phyloP scores from a whole-genome alignment of 2,888 invertebrate genomes.

The Poecilobothrus nobilitatus region DNA sequence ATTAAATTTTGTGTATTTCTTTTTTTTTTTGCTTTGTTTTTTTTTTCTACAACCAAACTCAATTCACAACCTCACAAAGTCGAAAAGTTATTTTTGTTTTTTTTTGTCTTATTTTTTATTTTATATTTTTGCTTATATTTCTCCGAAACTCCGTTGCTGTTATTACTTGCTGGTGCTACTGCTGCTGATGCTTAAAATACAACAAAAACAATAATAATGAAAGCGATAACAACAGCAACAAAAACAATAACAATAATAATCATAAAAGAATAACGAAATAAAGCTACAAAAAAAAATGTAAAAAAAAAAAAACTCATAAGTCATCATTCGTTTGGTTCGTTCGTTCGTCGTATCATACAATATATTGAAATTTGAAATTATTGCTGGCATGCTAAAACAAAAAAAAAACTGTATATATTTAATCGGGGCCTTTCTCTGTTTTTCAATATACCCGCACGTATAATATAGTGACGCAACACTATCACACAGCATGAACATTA shows the following conservation, averaged over 20 bases:
- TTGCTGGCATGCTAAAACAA: background rate
- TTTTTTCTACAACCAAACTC: background rate
- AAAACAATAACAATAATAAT: too few relatives aligned
- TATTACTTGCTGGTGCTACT: too few relatives aligned
- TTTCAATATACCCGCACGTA: constrained; percentile 4
- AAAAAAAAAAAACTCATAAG: background rate
- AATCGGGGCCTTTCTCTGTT: background rate
- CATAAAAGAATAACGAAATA: too few relatives aligned
- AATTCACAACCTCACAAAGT: background rate
- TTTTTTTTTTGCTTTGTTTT: background rate
- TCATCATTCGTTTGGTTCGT: constrained; percentile 2
- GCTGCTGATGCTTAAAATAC: background rate
- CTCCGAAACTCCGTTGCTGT: background rate
- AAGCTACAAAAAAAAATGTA: too few relatives aligned
- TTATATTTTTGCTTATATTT: background rate
- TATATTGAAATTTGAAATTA: background rate
- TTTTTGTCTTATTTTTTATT: background rate
- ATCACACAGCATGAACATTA: constrained; percentile 6
- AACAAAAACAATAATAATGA: background rate
- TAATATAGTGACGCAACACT: background rate
- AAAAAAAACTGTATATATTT: background rate
- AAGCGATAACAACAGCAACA: background rate
- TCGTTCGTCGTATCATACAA: background rate
- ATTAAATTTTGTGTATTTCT: background rate
- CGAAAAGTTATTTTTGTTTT: background rate